Base-by-base conservation (phyloP, 23 tunicate genomes). In the Halocynthia aurantium region DNA sequence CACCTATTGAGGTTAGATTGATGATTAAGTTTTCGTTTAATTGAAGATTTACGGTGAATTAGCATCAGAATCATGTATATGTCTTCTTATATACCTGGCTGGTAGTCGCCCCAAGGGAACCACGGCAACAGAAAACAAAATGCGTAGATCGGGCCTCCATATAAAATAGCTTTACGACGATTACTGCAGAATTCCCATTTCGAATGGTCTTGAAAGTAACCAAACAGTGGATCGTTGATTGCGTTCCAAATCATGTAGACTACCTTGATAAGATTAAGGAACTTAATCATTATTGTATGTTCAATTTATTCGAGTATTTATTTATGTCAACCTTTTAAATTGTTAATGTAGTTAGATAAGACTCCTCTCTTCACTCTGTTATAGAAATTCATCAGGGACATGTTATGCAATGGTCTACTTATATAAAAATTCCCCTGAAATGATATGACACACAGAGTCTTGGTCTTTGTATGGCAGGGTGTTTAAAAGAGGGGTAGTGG, bases 181-280 rank as follows among this genome's bases (percentile, higher is more conserved):
- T 89, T 85, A 56, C 91, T 77, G 63, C 76, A 91, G 21, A 85
- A 56, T 6, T 81, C 75, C 97, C 90, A 91, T 6, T 74, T 81
- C 6, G 97, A 91, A 51, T 91, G 89, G 65, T 91, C 97, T 85
- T 91, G 97, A 6, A 91, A 72, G 68, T 91, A 91, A 10, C 91
- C 97, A 78, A 91, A 91, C 72, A 91, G 69, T 9, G 97, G 97
- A 77, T 91, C 97, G 60, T 91, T 91, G 64, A 91, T 85, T 0
- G 97, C 90, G 74, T 91, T 91, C 97, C 97, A 91, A n/a, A 91
- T 67, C 97, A 91, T 81, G 62, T 91, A 91, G 50, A 82, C 84
- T 22, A 91, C 72, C 97, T 91, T 61, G 5, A 52, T 15, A 11
- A 68, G 4, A 5, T n/a, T 12, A 12, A 31, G 1, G 44, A 31